phyloP scores from a whole-genome alignment of 2,113 vertebrate species.

The Colinus virginianus region DNA sequence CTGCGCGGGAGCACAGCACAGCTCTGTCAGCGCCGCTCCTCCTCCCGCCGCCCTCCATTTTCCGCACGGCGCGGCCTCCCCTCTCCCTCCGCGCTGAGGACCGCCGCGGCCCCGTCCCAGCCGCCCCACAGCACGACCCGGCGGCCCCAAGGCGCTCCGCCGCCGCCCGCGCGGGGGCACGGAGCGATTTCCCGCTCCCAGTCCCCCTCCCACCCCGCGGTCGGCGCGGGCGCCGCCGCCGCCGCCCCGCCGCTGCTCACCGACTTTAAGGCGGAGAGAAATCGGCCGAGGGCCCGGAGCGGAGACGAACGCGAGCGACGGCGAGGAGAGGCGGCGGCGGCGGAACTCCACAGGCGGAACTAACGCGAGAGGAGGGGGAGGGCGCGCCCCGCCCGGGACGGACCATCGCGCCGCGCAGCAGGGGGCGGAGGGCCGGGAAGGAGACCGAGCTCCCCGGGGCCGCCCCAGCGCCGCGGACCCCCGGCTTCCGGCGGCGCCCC shows the following conservation, averaged over 20 bases:
- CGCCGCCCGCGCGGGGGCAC: background rate
- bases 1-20: conserved; percentile 52
- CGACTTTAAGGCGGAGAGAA: conserved; percentile 81
- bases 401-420: background rate
- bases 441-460: too few species aligned
- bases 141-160: too few species aligned
- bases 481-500: rapidly evolving
- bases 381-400: background rate
- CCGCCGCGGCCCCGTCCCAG: too few species aligned
- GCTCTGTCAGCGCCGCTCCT: background rate
- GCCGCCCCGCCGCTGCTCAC: conserved; percentile 39
- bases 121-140: too few species aligned
- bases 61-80: too few species aligned
- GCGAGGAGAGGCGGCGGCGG: rapidly evolving
- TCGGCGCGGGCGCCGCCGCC: background rate
- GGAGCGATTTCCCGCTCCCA: background rate
- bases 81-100: too few species aligned
- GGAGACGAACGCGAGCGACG: background rate
- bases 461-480: rapidly evolving
- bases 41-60: too few species aligned
- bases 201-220: background rate
- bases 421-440: rapidly evolving
- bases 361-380: conserved; percentile 52
- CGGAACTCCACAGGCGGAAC: conserved; percentile 49
- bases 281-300: conserved; percentile 64